These are phyloP conservation scores for Anas platyrhynchos DNA, from an alignment of 2,113 vertebrate species.

Conservation along the genomic window DNA sequence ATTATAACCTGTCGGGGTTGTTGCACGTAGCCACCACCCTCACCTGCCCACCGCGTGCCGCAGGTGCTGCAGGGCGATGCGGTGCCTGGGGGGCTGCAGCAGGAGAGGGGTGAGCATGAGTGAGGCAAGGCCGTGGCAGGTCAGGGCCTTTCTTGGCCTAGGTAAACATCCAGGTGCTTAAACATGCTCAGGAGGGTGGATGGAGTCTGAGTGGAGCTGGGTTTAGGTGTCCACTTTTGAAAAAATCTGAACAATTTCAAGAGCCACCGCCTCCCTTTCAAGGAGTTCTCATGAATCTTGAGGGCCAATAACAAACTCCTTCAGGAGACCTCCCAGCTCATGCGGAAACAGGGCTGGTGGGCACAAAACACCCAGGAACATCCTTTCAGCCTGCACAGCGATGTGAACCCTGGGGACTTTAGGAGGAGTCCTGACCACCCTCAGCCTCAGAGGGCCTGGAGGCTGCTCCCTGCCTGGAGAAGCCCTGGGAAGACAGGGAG, in stretches of 20 bases:
- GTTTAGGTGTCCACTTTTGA: background rate
- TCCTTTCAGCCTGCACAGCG: background rate
- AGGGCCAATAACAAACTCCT: background rate
- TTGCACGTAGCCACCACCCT: background rate
- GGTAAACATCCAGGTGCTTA: background rate
- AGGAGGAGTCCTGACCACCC: fast-evolving
- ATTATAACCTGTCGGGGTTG: background rate
- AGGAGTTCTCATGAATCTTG: background rate
- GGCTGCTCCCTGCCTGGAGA: background rate
- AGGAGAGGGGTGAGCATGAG: background rate
- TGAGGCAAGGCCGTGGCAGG: background rate
- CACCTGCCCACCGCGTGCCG: background rate
- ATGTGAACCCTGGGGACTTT: background rate
- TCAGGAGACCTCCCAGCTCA: background rate
- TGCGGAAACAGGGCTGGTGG: background rate
- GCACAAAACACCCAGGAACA: background rate
- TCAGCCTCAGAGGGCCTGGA: background rate
- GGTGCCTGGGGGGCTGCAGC: no score
- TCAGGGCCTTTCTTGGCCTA: background rate
- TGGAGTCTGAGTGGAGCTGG: background rate
- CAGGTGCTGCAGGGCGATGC: background rate
- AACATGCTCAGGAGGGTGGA: background rate
- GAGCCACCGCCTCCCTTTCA: background rate
- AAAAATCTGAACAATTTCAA: background rate
- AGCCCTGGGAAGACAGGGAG: background rate